Conservation (phyloP, 2,797 vertebrate genomes). For the Sebastes minor region DNA sequence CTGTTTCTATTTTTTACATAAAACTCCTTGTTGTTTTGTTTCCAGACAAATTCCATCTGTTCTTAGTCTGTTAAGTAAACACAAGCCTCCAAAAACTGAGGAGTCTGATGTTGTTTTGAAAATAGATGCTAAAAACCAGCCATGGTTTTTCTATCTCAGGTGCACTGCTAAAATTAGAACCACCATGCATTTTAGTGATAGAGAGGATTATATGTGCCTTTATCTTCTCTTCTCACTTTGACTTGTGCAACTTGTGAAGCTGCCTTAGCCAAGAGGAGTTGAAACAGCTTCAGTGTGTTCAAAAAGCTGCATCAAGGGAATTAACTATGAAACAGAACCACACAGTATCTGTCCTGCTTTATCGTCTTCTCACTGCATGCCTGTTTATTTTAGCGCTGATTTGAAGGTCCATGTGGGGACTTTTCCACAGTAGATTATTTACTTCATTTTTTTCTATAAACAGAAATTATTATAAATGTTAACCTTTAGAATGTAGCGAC, state of each 20-base stretch:
- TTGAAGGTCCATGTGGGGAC: not conserved
- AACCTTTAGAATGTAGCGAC: not conserved
- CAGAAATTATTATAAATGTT: not conserved
- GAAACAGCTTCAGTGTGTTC: conserved; percentile 10
- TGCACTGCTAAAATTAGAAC: conserved; percentile 21
- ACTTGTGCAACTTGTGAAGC: conserved; percentile 6
- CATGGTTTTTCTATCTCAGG: not conserved
- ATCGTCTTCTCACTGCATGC: not conserved
- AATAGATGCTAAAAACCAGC: not conserved
- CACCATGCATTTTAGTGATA: conserved; percentile 8
- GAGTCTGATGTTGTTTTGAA: not conserved
- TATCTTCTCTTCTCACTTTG: conserved; percentile 28
- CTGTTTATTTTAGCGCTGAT: not conserved
- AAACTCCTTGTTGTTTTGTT: not conserved
- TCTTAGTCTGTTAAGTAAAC: not conserved
- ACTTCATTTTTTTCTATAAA: not conserved
- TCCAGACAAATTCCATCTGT: not conserved
- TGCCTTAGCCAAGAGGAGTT: conserved; percentile 6
- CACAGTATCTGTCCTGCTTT: not conserved
- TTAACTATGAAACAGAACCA: not conserved
- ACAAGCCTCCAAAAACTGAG: not conserved
- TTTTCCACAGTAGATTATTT: not conserved
- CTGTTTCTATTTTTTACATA: not conserved
- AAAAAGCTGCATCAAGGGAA: conserved; percentile 9
- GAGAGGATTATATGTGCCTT: conserved; percentile 6